Percentiles rank a stretch among this genome's conserved stretches.
Conservation (phyloP, 2,113 vertebrate genomes). For the Cyanoramphus novaezelandiae region DNA sequence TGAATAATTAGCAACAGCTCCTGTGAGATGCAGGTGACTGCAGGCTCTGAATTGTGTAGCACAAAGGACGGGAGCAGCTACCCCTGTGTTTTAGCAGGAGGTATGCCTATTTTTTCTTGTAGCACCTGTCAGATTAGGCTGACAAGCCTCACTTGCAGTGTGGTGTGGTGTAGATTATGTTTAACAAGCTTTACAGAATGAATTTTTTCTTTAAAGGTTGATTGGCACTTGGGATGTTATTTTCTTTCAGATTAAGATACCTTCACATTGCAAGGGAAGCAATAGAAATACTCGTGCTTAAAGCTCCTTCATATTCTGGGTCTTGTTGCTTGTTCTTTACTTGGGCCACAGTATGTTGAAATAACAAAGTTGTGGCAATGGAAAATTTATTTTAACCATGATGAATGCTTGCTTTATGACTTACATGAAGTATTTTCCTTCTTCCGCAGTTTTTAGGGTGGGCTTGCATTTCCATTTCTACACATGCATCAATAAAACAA, state of each 20-base stretch:
- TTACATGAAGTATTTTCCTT: neutral
- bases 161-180: neutral
- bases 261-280: neutral
- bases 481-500: neutral
- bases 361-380: neutral
- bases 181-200: neutral
- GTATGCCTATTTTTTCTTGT: neutral
- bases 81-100: neutral
- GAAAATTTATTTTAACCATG: neutral
- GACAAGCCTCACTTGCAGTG: neutral
- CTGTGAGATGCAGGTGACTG: neutral
- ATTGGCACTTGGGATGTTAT: neutral
- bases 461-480: neutral
- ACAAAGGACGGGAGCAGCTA: neutral
- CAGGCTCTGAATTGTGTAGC: neutral
- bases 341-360: neutral
- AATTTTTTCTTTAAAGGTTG: neutral
- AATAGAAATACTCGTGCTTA: neutral
- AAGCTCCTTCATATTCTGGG: neutral
- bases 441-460: neutral
- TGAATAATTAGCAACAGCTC: neutral
- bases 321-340: neutral
- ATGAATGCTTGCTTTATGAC: neutral
- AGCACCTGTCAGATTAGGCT: neutral
- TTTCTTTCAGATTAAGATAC: neutral